Evolutionary conservation across 2,113 vertebrate species (phyloP).

Genomic region (Pungitius pungitius): DNA sequence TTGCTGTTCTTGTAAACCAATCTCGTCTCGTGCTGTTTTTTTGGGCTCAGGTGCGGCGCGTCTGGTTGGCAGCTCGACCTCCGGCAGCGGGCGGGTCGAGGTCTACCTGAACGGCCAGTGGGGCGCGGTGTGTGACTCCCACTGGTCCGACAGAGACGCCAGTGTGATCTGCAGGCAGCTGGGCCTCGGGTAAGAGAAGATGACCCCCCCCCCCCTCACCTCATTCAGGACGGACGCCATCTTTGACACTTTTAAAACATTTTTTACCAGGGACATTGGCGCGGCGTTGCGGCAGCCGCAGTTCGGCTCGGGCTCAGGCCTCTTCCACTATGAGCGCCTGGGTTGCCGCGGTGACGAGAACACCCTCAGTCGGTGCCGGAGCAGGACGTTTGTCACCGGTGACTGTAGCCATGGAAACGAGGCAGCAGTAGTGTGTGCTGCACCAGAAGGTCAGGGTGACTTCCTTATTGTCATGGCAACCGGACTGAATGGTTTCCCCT

Average conservation of each 20-base stretch:
- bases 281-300: constrained; percentile 79
- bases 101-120: constrained; percentile 87
- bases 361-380: constrained; percentile 83
- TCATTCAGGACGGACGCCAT: no score
- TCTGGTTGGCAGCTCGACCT: constrained; percentile 79
- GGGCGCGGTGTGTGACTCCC: constrained; percentile 88
- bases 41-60: constrained; percentile 80
- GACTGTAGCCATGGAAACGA: constrained; percentile 86
- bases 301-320: constrained; percentile 77
- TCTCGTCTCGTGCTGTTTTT: background rate
- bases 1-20: background rate
- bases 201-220: no score
- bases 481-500: background rate
- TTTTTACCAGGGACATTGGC: constrained; percentile 84
- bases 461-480: constrained; percentile 19
- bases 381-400: constrained; percentile 81
- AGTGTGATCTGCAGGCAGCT: constrained; percentile 91
- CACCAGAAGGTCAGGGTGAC: constrained; percentile 87
- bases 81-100: constrained; percentile 80
- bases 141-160: constrained; percentile 89
- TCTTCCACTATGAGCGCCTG: constrained; percentile 85
- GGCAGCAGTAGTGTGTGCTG: constrained; percentile 79
- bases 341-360: constrained; percentile 89
- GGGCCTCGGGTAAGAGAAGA: constrained; percentile 80
- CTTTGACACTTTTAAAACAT: background rate